These are phyloP conservation scores for Ditylenchus dipsaci DNA, from an alignment of 1,140 invertebrate genomes.

Conservation along the genomic window DNA sequence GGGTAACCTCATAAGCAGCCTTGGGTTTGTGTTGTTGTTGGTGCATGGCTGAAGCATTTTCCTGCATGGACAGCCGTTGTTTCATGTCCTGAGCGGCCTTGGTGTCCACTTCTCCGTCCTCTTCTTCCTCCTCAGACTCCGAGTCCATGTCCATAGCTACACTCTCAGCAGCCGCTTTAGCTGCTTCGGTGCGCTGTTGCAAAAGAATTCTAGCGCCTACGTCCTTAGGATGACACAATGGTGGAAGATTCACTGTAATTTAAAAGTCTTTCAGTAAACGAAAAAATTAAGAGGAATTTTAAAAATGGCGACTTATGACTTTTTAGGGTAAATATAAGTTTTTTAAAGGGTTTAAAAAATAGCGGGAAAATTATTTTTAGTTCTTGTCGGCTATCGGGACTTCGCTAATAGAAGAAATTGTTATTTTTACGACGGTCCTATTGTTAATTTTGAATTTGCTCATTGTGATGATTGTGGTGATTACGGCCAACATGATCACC, in stretches of 20 bases:
- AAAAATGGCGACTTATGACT: too few species aligned
- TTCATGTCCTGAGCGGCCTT: background rate
- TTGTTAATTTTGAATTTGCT: too few species aligned
- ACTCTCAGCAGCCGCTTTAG: conserved; percentile 49
- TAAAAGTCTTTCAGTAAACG: too few species aligned
- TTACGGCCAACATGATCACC: too few species aligned
- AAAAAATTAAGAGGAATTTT: too few species aligned
- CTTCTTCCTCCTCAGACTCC: conserved; percentile 52
- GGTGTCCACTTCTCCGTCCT: conserved; percentile 15
- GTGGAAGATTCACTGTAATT: conserved; percentile 48
- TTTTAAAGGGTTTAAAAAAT: too few species aligned
- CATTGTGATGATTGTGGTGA: too few species aligned
- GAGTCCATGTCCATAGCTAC: conserved; percentile 55
- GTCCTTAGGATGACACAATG: conserved; percentile 53
- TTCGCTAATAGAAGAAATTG: too few species aligned
- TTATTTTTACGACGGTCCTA: too few species aligned
- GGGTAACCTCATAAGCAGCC: conserved; percentile 67
- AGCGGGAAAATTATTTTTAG: too few species aligned
- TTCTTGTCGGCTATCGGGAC: too few species aligned
- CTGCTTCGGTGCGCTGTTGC: conserved; percentile 49
- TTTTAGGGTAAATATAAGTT: too few species aligned
- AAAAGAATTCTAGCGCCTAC: conserved; percentile 52
- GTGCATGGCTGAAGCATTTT: background rate
- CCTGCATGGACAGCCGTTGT: background rate
- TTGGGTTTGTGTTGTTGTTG: conserved; percentile 26